Base-by-base conservation (phyloP, 2,797 vertebrate genomes). In the Myotis daubentonii region DNA sequence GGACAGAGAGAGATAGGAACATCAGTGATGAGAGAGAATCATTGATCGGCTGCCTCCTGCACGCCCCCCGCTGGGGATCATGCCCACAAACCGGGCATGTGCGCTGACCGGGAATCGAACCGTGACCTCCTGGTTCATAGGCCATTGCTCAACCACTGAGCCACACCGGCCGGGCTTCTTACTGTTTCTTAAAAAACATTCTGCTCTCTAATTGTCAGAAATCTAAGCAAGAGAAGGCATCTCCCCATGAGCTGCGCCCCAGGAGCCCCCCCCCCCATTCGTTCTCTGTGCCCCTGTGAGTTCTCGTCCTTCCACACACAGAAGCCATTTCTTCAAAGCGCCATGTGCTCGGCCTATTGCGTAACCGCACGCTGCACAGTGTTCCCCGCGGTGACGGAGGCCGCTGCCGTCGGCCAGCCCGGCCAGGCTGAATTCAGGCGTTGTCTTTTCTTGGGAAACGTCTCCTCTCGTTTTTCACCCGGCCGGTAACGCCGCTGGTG, bases 321-420 rank as follows among this genome's bases (percentile, higher is more conserved):
- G 28, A 87, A 65, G 53, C 38, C 70, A 9, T n/a, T 51, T 74
- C 70, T 70, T 30, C n/a, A n/a, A 41, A 41, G 38, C 3, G 33
- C 16, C 2, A 2, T 65, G 79, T 33, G 0, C n/a, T 55, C 41
- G 38, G 17, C 30, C 0, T 41, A 2, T 33, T 13, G 30, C 1
- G 0, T 36, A 6, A 25, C 65, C 38, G 30, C 5, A 2, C 38
- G 23, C 17, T 5, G 4, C 13, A 5, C 17, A 0, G 33, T 12
- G 20, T 74, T 20, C 66, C 71, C 33, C 0, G 11, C 17, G 38
- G 83, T 55, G 12, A 15, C 1, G 0, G 47, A 49, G 51, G 30
- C 33, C 0, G 0, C n/a, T 2, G n/a, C 8, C 53, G 0, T 8
- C 44, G 0, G 1, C 55, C n/a, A 22, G 49, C 82, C 47, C 81